Conservation (phyloP, 23 tunicate genomes). For the Clavelina lepadiformis region DNA sequence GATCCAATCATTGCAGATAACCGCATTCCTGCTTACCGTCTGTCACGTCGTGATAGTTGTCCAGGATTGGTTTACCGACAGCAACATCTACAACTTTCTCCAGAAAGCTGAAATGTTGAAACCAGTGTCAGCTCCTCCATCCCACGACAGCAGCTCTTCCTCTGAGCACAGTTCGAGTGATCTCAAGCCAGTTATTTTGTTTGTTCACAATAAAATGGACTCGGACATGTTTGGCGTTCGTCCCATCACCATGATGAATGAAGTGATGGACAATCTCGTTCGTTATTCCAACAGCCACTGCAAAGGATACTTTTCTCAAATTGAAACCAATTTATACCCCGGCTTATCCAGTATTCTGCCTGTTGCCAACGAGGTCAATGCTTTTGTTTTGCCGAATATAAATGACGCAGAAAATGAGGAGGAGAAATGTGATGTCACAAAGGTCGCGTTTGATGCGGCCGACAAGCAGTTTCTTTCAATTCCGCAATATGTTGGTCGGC, state of each 20-base stretch:
- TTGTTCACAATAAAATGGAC: constrained; percentile 82
- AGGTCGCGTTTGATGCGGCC: constrained; percentile 44
- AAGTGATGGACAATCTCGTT: constrained; percentile 35
- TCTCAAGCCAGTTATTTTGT: constrained; percentile 68
- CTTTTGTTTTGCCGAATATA: constrained; percentile 53
- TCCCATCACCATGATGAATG: constrained; percentile 52
- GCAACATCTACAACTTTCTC: constrained; percentile 54
- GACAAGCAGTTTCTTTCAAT: constrained; percentile 46
- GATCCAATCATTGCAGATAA: constrained; percentile 86
- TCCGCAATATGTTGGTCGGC: constrained; percentile 46
- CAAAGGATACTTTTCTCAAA: constrained; percentile 47
- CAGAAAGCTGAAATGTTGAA: constrained; percentile 93
- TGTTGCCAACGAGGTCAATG: constrained; percentile 48
- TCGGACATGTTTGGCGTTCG: constrained; percentile 46
- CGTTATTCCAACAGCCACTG: constrained; percentile 52
- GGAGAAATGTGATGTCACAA: constrained; percentile 41
- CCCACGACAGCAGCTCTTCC: constrained; percentile 33
- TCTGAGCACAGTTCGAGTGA: constrained; percentile 41
- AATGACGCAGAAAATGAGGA: constrained; percentile 32
- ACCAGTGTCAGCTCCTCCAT: constrained; percentile 53
- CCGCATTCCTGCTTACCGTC: constrained; percentile 67
- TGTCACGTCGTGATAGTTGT: constrained; percentile 94
- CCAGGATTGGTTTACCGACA: constrained; percentile 92
- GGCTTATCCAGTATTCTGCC: constrained; percentile 24
- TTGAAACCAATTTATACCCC: constrained; percentile 56